A percentile compares a stretch with the other conserved stretches of the same genome.
Evolutionary conservation across 2,113 vertebrate genomes (phyloP).

Genomic region (Pterocles burchelli): DNA sequence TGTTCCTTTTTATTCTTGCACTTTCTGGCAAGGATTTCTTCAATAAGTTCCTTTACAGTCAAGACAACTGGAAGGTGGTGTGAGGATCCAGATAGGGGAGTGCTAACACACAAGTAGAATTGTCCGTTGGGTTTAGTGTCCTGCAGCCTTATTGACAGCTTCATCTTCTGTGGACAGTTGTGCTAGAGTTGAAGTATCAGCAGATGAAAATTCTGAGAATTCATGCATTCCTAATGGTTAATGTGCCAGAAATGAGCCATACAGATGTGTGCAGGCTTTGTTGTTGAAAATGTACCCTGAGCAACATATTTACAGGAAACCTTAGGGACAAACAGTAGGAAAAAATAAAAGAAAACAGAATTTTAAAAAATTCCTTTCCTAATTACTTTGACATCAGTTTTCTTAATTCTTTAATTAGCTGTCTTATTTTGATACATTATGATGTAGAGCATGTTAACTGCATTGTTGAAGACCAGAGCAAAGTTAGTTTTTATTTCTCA

Average conservation of each 20-base stretch:
- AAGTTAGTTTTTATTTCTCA: neutral
- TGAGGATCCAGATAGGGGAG: neutral
- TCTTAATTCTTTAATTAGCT: neutral
- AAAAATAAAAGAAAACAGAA: neutral
- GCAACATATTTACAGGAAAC: neutral
- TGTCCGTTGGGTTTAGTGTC: neutral
- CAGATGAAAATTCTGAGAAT: neutral
- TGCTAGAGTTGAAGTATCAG: neutral
- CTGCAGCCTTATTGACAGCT: neutral
- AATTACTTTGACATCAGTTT: neutral
- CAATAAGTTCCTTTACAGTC: neutral
- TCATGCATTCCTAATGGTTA: neutral
- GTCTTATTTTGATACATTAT: neutral
- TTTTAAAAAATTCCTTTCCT: neutral
- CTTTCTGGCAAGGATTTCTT: neutral
- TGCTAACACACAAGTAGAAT: neutral
- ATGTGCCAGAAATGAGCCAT: neutral
- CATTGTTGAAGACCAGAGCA: neutral
- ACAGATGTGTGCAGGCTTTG: neutral
- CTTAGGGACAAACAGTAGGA: neutral
- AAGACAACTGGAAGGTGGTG: neutral
- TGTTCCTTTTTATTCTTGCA: neutral
- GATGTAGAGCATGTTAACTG: neutral
- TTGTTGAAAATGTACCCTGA: neutral
- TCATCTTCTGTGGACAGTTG: neutral